These are phyloP conservation scores for Musca vetustissima DNA, from an alignment of 1,140 invertebrate genomes.

Conservation along the genomic window DNA sequence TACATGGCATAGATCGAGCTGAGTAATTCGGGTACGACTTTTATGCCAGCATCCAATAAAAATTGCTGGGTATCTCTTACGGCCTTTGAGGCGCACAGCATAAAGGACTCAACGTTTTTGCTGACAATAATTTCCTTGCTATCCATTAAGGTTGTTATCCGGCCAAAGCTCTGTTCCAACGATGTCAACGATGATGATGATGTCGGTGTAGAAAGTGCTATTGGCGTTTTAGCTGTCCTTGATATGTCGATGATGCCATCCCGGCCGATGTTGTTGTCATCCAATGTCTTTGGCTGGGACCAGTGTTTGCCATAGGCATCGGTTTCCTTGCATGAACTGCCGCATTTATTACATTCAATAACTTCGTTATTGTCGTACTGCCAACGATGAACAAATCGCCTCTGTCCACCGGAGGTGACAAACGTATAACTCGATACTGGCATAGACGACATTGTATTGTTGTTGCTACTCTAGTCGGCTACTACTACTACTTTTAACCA, in stretches of 20 bases:
- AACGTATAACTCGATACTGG: slow-evolving; percentile 23
- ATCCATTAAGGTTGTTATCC: slow-evolving; percentile 16
- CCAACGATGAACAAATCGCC: slow-evolving; percentile 25
- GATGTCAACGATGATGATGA: too few species aligned
- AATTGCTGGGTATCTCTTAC: slow-evolving; percentile 2
- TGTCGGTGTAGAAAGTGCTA: too few species aligned
- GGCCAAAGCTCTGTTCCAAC: slow-evolving; percentile 1
- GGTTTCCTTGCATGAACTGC: slow-evolving; percentile 4
- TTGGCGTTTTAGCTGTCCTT: not conserved
- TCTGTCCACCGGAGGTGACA: slow-evolving; percentile 2
- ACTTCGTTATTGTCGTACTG: not conserved
- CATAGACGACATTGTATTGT: not conserved
- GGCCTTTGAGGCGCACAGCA: slow-evolving; percentile 8
- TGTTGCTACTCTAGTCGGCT: not conserved
- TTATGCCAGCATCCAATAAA: slow-evolving; percentile 22
- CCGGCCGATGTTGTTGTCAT: not conserved
- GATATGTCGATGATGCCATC: slow-evolving; percentile 3
- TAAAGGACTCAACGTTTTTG: slow-evolving; percentile 6
- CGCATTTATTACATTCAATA: slow-evolving; percentile 23
- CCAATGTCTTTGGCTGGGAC: not conserved
- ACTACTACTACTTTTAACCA: too few species aligned
- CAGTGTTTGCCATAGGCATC: slow-evolving; percentile 20
- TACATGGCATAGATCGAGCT: slow-evolving; percentile 4
- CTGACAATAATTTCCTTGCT: slow-evolving; percentile 5
- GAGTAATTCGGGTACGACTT: slow-evolving; percentile 15